Evolutionary conservation across 2,888 invertebrate species (phyloP), one percentile per base, ranked within the genome.

Genomic region (Volucella zonaria): DNA sequence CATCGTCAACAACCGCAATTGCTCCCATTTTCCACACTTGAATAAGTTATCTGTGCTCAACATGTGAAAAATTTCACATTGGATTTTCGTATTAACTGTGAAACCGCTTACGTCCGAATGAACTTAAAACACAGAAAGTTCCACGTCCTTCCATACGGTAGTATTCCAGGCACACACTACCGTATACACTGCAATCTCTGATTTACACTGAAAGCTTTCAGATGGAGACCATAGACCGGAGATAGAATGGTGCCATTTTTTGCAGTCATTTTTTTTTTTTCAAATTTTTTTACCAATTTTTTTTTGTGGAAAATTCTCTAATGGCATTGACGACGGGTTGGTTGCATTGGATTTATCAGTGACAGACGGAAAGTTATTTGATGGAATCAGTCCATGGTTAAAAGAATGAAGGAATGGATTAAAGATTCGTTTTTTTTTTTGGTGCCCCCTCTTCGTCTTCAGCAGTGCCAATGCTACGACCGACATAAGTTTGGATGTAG

Each of bases 11-110:
- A 58, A 71, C 83, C 81, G 73, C 85, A 85, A 81, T 77, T 85
- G 81, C 81, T 81, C 67, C 73, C 76, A 68, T 76, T 85, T 81
- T 76, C 85, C 73, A 81, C 85, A 85, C 85, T 76, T 64, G 81
- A 85, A 77, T 85, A 81, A 85, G 76, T 85, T 85, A 85, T 85
- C 85, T 85, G 85, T 85, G 85, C 81, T 81, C 85, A 85, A 85
- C 85, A 85, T 81, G 85, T 85, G 85, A 85, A 81, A 81, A 85
- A 85, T 81, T 85, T 85, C 85, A 81, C 85, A 85, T 85, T 77
- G 81, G 76, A 68, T 81, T 85, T 85, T 85, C 76, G 68, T 76
- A 73, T 85, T 85, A 85, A 73, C 81, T 73, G 85, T 73, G 81
- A 81, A 77, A 81, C 85, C 76, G 81, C 85, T 85, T 81, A 73